These are phyloP conservation scores for Diabrotica virgifera DNA, from an alignment of 1,140 invertebrate genomes.

Conservation along the genomic window DNA sequence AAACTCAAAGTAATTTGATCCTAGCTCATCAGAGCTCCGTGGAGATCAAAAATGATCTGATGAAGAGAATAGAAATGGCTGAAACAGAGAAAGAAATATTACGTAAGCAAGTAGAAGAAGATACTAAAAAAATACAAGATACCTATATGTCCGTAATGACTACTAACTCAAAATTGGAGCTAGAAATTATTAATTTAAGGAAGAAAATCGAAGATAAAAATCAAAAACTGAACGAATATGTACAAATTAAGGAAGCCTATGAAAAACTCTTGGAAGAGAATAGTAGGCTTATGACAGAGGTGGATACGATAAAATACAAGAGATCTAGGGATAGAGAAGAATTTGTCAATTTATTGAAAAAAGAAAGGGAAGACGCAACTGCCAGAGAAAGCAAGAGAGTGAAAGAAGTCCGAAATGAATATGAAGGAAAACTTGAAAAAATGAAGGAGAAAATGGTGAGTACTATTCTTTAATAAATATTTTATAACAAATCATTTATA, in stretches of 20 bases:
- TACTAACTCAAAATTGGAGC: constrained; percentile 39
- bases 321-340: constrained; percentile 41
- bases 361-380: constrained; percentile 33
- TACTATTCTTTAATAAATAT: constrained; percentile 3
- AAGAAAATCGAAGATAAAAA: constrained; percentile 39
- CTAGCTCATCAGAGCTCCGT: constrained; percentile 30
- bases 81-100: constrained; percentile 24
- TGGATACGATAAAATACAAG: constrained; percentile 45
- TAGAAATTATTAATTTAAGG: constrained; percentile 37
- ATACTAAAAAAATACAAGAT: constrained; percentile 34
- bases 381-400: constrained; percentile 32
- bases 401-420: constrained; percentile 57
- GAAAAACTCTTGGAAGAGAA: constrained; percentile 46
- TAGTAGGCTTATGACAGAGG: constrained; percentile 39
- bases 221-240: constrained; percentile 29
- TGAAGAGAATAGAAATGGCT: constrained; percentile 23
- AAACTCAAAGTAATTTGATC: constrained; percentile 32
- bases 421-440: constrained; percentile 63
- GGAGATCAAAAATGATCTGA: constrained; percentile 31
- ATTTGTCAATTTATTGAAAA: constrained; percentile 37
- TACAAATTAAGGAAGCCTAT: constrained; percentile 42
- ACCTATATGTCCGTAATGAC: constrained; percentile 38
- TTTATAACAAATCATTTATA: too few relatives aligned
- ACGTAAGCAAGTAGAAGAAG: constrained; percentile 23
- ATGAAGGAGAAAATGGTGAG: constrained; percentile 70